Evolutionary conservation across 2,888 invertebrate genomes (phyloP).

Genomic region (Apamea crenata): DNA sequence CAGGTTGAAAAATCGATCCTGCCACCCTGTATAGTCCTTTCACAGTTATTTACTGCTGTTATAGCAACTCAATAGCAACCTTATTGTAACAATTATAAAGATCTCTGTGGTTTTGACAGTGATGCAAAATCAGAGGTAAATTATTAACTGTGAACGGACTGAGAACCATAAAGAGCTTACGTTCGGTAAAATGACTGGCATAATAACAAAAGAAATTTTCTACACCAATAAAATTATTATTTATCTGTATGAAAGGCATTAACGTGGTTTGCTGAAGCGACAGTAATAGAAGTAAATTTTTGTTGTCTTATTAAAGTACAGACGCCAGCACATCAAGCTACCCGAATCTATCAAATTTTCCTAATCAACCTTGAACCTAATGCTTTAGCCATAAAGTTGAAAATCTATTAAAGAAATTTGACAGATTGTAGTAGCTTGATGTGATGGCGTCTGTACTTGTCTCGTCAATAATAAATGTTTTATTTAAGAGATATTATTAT

Average conservation of each 20-base stretch:
- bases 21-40: neutral
- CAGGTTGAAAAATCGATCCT: neutral
- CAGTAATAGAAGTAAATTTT: slow-evolving; percentile 14
- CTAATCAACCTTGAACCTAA: too few species aligned
- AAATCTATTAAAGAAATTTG: too few species aligned
- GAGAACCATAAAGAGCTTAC: neutral
- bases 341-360: too few species aligned
- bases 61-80: neutral
- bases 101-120: too few species aligned
- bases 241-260: slow-evolving; percentile 12
- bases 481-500: neutral
- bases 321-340: too few species aligned
- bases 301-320: too few species aligned
- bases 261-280: slow-evolving; percentile 23
- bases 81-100: neutral
- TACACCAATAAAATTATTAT: slow-evolving; percentile 21
- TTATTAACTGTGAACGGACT: neutral
- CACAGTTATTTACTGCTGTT: neutral
- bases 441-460: neutral
- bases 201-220: slow-evolving; percentile 17
- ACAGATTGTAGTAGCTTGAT: too few species aligned
- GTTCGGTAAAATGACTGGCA: neutral
- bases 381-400: too few species aligned
- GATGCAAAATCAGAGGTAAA: neutral
- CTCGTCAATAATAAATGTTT: neutral